phyloP scores from a whole-genome alignment of 2,113 vertebrate species.

The Mormyrus lacerda region DNA sequence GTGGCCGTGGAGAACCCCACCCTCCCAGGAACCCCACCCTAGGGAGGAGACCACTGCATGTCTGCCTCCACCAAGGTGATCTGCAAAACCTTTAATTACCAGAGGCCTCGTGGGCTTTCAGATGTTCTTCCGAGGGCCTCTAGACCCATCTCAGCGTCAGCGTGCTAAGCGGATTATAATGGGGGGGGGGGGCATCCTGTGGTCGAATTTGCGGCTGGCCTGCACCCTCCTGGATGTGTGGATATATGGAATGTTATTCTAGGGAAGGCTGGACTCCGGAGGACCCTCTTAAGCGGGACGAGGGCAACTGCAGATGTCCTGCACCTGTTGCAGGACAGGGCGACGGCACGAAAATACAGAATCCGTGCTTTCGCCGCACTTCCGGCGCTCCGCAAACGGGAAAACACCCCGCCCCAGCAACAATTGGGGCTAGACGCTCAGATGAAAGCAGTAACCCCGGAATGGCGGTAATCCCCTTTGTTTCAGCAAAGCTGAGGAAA shows the following conservation, averaged over 20 bases:
- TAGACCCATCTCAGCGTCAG: not conserved
- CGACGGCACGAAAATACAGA: not conserved
- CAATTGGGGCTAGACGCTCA: not conserved
- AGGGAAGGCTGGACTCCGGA: not conserved
- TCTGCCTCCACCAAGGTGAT: not conserved
- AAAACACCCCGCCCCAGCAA: not conserved
- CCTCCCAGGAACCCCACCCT: not conserved
- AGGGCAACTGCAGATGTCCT: not conserved
- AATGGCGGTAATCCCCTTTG: not conserved
- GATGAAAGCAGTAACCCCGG: not conserved
- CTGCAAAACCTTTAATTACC: not conserved
- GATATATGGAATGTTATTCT: not conserved
- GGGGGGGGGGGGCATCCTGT: not conserved
- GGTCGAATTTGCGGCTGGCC: not conserved
- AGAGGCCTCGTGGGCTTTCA: not conserved
- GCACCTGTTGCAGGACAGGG: not conserved
- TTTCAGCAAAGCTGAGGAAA: constrained; percentile 3
- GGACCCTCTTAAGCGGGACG: not conserved
- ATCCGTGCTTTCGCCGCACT: not conserved
- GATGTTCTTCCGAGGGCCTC: not conserved
- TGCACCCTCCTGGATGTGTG: not conserved
- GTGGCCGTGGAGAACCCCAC: not conserved
- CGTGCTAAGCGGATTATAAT: not conserved
- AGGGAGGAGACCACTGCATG: not conserved
- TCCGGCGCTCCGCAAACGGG: too few species aligned